Evolutionary conservation across 2,113 vertebrate genomes (phyloP).

Genomic region (Oryzias javanicus): DNA sequence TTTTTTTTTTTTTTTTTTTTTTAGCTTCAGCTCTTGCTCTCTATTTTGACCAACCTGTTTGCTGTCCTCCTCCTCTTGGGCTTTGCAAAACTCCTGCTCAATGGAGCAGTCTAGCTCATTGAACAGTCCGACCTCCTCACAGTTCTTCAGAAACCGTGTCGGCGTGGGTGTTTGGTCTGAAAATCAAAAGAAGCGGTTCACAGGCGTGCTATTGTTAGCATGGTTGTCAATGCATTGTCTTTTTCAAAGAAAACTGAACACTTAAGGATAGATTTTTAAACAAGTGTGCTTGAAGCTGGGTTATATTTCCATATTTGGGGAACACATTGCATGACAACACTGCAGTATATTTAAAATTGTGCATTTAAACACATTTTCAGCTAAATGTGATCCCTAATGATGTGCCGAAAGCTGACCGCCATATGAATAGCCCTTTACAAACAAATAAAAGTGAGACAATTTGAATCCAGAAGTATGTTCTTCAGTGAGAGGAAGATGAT

Average conservation of each 20-base stretch:
- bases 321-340: not conserved
- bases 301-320: not conserved
- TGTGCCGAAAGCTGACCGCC: too few relatives aligned
- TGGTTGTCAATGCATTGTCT: not conserved
- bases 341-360: not conserved
- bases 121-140: constrained; percentile 97
- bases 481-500: constrained; percentile 38
- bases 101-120: constrained; percentile 96
- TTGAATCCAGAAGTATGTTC: too few relatives aligned
- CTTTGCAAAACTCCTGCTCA: constrained; percentile 96
- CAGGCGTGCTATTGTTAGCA: not conserved
- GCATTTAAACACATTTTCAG: not conserved
- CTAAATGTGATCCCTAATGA: too few relatives aligned
- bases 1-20: constrained; percentile 22
- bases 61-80: constrained; percentile 94
- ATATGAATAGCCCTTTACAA: too few relatives aligned
- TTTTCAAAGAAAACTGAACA: not conserved
- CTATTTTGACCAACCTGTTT: constrained; percentile 84
- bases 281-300: too few relatives aligned
- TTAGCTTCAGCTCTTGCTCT: constrained; percentile 6
- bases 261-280: too few relatives aligned
- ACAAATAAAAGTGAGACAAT: too few relatives aligned
- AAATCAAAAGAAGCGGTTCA: constrained; percentile 48
- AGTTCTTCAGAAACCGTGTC: constrained; percentile 98
- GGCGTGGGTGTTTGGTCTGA: constrained; percentile 98